Conservation (phyloP, 2,113 vertebrate species). For the Nothobranchius furzeri region DNA sequence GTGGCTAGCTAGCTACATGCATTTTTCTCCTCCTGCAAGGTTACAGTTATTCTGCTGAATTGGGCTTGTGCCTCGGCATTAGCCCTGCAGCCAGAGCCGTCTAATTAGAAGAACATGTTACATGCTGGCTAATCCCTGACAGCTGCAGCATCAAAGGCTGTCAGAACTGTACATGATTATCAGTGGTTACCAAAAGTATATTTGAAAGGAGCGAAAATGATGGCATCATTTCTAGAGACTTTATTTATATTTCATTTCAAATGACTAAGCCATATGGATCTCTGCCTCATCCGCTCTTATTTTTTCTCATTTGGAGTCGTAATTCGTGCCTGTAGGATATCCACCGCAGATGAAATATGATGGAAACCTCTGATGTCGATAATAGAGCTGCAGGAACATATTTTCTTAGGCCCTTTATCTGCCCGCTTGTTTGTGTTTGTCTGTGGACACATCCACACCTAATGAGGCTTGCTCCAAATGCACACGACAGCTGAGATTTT, state of each 20-base stretch:
- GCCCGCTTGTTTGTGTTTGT: constrained; percentile 14
- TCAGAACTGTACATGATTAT: constrained; percentile 34
- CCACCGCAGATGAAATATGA: constrained; percentile 40
- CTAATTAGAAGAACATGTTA: constrained; percentile 71
- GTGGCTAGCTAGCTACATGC: not conserved
- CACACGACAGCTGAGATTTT: constrained; percentile 53
- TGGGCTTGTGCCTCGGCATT: constrained; percentile 31
- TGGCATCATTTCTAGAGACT: constrained; percentile 42
- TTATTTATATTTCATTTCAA: constrained; percentile 52
- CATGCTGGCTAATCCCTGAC: constrained; percentile 64
- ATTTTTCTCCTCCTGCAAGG: constrained; percentile 39
- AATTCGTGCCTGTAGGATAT: constrained; percentile 26
- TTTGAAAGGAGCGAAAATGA: constrained; percentile 44
- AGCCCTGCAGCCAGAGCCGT: constrained; percentile 54
- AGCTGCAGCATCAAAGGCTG: constrained; percentile 65
- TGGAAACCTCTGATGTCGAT: constrained; percentile 36
- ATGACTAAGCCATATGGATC: constrained; percentile 36
- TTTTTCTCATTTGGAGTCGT: constrained; percentile 35
- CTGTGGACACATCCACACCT: not conserved
- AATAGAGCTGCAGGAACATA: constrained; percentile 9
- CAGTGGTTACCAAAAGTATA: constrained; percentile 46
- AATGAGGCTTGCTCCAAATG: constrained; percentile 30
- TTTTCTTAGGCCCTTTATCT: not conserved
- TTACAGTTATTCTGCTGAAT: constrained; percentile 42
- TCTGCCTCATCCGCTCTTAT: not conserved